A percentile compares a stretch with the other conserved stretches of the same genome.
phyloP scores from a whole-genome alignment of 2,113 vertebrate species.

The Cygnus buccinator region DNA sequence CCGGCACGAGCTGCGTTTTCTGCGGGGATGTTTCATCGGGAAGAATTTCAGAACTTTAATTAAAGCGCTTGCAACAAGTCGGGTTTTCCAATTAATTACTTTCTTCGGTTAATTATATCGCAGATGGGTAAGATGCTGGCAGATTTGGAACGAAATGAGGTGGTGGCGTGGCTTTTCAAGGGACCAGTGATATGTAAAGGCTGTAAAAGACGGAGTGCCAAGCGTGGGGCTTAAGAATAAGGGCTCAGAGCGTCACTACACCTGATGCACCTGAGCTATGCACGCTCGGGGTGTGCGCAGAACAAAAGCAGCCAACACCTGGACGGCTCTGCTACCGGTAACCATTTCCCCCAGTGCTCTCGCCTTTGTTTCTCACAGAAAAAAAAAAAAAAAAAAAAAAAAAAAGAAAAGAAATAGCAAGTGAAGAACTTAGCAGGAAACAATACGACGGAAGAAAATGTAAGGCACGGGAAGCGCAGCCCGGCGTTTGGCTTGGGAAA shows the following conservation, averaged over 20 bases:
- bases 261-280: neutral
- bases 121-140: neutral
- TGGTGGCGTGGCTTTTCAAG: neutral
- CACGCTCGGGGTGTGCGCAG: accelerated
- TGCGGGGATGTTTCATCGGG: neutral
- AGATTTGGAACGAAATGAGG: neutral
- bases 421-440: neutral
- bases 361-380: neutral
- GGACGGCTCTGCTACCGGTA: neutral
- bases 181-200: neutral
- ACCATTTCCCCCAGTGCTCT: neutral
- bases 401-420: neutral
- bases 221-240: neutral
- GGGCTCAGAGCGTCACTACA: neutral
- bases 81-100: conserved; percentile 46
- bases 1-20: neutral
- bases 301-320: neutral
- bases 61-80: conserved; percentile 39
- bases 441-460: neutral
- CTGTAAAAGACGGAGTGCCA: neutral
- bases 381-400: too few species aligned
- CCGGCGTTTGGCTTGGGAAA: too few species aligned
- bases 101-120: conserved; percentile 36
- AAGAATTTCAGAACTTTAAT: conserved; percentile 33
- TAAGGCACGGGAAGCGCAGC: neutral